Conservation (phyloP, 2,113 vertebrate genomes). For the Microcebus tavaratra region DNA sequence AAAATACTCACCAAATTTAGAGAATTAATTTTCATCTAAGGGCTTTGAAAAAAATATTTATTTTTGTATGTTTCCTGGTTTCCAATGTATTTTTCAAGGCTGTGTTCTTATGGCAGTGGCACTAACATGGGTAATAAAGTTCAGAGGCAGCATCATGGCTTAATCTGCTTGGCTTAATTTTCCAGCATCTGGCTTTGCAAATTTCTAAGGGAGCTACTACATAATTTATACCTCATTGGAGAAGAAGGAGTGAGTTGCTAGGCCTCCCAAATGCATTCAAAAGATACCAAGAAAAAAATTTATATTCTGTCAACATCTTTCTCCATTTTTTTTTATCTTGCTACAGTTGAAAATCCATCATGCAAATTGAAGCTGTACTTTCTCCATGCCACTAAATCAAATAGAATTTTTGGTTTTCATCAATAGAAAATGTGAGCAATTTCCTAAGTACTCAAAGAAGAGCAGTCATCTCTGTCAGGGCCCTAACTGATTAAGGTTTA, state of each 20-base stretch:
- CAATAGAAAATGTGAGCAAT: background rate
- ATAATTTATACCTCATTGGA: background rate
- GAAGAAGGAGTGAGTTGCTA: background rate
- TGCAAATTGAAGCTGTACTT: background rate
- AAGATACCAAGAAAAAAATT: background rate
- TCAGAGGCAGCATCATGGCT: background rate
- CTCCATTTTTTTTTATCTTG: background rate
- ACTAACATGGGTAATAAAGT: background rate
- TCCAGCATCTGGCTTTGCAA: background rate
- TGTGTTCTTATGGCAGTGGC: background rate
- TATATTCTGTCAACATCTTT: background rate
- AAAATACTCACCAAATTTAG: background rate
- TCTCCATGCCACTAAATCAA: background rate
- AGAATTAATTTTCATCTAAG: background rate
- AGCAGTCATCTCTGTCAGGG: background rate
- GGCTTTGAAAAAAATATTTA: background rate
- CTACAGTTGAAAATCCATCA: background rate
- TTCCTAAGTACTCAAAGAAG: background rate
- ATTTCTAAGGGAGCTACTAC: background rate
- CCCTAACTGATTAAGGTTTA: background rate
- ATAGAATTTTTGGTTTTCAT: background rate
- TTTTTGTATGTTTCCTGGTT: background rate
- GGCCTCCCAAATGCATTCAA: background rate
- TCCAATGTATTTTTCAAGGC: background rate
- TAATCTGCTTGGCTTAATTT: background rate